Evolutionary conservation across 2,113 vertebrate genomes (phyloP).

Genomic region (Hippocampus mohnikei): DNA sequence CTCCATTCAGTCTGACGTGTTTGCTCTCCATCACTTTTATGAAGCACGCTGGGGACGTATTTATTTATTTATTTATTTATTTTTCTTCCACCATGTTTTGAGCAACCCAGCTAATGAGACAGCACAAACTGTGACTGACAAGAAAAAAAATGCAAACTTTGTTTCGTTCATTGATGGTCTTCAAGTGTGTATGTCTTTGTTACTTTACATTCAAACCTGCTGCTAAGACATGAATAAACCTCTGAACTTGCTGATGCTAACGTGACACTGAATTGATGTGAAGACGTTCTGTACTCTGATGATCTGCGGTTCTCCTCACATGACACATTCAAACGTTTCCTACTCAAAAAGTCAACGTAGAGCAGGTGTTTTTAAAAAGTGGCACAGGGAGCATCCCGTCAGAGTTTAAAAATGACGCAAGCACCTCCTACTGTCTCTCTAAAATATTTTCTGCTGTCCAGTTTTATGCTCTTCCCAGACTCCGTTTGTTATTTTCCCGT

Average conservation of each 20-base stretch:
- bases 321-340: not conserved
- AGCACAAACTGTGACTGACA: conserved; percentile 53
- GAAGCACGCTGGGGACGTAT: conserved; percentile 29
- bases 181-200: conserved; percentile 66
- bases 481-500: too few relatives aligned
- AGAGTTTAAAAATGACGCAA: not conserved
- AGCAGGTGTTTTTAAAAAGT: not conserved
- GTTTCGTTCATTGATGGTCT: conserved; percentile 62
- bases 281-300: conserved; percentile 7
- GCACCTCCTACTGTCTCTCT: too few relatives aligned
- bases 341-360: not conserved
- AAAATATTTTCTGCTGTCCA: too few relatives aligned
- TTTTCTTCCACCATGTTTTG: conserved; percentile 40
- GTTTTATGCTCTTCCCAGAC: too few relatives aligned
- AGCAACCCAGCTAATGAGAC: conserved; percentile 36
- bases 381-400: not conserved
- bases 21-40: conserved; percentile 55
- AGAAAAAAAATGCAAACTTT: conserved; percentile 58
- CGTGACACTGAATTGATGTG: conserved; percentile 57
- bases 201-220: conserved; percentile 66
- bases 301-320: conserved; percentile 9
- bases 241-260: conserved; percentile 68
- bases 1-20: conserved; percentile 36
- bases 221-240: conserved; percentile 73
- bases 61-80: conserved; percentile 14